Conservation (phyloP, 92 coral and sea anemone genomes). For the Porites evermanni region DNA sequence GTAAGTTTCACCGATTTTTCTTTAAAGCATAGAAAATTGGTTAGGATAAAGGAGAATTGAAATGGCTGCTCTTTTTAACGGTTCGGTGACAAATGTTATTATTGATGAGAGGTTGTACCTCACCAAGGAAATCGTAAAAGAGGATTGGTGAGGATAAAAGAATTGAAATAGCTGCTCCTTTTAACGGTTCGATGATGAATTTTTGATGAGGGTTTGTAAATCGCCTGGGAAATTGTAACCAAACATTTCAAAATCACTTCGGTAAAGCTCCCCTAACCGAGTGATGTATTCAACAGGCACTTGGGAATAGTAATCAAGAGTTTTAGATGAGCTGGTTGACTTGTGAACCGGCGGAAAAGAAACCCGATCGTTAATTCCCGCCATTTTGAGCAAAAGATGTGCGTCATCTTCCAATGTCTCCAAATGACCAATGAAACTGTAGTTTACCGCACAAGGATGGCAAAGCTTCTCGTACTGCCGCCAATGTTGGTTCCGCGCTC, state of each 20-base stretch:
- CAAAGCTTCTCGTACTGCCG: not conserved
- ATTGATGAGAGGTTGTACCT: too few species aligned
- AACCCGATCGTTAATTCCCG: conserved; percentile 5
- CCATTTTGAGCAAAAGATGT: not conserved
- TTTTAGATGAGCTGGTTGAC: not conserved
- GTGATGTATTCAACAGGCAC: not conserved
- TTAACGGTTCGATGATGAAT: too few species aligned
- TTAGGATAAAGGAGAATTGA: too few species aligned
- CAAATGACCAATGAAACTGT: not conserved
- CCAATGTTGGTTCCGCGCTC: not conserved
- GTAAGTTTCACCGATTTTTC: too few species aligned
- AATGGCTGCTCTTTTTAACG: too few species aligned
- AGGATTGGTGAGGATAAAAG: too few species aligned
- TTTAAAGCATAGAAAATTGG: too few species aligned
- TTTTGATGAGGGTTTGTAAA: not conserved
- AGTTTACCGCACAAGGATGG: conserved; percentile 4
- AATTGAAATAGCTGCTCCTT: too few species aligned
- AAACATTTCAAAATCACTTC: conserved; percentile 18
- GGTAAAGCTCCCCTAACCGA: not conserved
- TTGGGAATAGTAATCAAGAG: not conserved
- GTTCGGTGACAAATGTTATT: too few species aligned
- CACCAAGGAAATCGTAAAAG: not conserved
- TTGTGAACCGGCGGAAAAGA: not conserved
- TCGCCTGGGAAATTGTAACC: not conserved
- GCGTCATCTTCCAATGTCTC: not conserved